Conservation (phyloP, 2,797 vertebrate genomes). For the Rhadinocentrus ornatus region DNA sequence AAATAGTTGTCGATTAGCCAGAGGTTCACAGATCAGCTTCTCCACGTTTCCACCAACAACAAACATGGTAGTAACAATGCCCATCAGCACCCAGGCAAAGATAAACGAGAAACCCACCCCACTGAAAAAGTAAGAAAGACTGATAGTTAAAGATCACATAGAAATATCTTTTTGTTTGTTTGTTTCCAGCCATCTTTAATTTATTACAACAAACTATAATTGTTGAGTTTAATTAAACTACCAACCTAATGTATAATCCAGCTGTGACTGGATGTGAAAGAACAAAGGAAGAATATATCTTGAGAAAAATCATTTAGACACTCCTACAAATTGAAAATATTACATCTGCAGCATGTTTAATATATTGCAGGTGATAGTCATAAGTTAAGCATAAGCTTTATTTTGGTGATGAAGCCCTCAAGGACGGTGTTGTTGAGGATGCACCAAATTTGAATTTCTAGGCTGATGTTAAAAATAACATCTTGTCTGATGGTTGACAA, state of each 20-base stretch:
- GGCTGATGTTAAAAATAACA: too few species aligned
- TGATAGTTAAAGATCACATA: slow-evolving; percentile 2
- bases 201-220: background rate
- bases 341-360: too few species aligned
- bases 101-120: slow-evolving; percentile 94
- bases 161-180: background rate
- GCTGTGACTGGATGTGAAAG: too few species aligned
- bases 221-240: background rate
- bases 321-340: background rate
- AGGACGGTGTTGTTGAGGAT: background rate
- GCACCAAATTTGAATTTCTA: too few species aligned
- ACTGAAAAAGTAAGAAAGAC: slow-evolving; percentile 73
- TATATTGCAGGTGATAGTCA: too few species aligned
- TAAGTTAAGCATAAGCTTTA: too few species aligned
- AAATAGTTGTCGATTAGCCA: slow-evolving; percentile 89
- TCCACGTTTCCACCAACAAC: slow-evolving; percentile 90
- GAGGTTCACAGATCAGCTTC: slow-evolving; percentile 94
- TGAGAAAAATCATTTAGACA: background rate
- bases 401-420: background rate
- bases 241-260: too few species aligned
- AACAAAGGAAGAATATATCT: too few species aligned
- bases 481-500: too few species aligned
- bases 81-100: slow-evolving; percentile 93
- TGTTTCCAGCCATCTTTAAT: background rate
- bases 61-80: slow-evolving; percentile 87